Evolutionary conservation across 2,113 vertebrate species (phyloP).

Genomic region (Pitta sordida): DNA sequence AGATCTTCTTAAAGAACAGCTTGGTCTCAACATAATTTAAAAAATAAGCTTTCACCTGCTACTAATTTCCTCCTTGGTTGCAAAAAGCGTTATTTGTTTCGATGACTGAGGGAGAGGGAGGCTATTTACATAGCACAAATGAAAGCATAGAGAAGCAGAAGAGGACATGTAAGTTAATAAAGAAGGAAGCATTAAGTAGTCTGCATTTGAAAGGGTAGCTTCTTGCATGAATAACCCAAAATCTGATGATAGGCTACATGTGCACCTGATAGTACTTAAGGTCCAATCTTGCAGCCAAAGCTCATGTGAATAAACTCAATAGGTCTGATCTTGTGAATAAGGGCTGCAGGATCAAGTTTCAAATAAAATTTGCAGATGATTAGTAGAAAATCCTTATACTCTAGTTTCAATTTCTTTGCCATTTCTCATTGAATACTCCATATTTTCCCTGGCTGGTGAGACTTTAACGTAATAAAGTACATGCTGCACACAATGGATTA

Average conservation of each 20-base stretch:
- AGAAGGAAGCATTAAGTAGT: conserved; percentile 67
- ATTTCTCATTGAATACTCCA: background rate
- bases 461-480: background rate
- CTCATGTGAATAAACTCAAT: conserved; percentile 66
- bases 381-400: conserved; percentile 38
- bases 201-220: conserved; percentile 64
- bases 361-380: conserved; percentile 56
- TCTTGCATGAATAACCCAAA: conserved; percentile 66
- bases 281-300: conserved; percentile 64
- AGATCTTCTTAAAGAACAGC: conserved; percentile 48
- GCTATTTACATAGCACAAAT: conserved; percentile 64
- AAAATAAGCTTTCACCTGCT: conserved; percentile 57
- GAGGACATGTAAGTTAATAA: conserved; percentile 69
- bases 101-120: conserved; percentile 54
- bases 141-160: conserved; percentile 58
- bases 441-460: background rate
- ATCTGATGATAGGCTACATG: conserved; percentile 64
- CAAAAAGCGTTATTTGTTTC: conserved; percentile 58
- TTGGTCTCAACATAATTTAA: conserved; percentile 49
- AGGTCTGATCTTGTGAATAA: conserved; percentile 64
- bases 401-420: conserved; percentile 44
- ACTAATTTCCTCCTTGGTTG: conserved; percentile 63
- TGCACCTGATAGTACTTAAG: conserved; percentile 68
- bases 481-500: background rate
- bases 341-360: conserved; percentile 61